A percentile compares a stretch with the other conserved stretches of the same genome.
phyloP scores from a whole-genome alignment of 30 jellyfish, hydroid and myxozoan species.

The Hydractinia symbiolongicarpus region DNA sequence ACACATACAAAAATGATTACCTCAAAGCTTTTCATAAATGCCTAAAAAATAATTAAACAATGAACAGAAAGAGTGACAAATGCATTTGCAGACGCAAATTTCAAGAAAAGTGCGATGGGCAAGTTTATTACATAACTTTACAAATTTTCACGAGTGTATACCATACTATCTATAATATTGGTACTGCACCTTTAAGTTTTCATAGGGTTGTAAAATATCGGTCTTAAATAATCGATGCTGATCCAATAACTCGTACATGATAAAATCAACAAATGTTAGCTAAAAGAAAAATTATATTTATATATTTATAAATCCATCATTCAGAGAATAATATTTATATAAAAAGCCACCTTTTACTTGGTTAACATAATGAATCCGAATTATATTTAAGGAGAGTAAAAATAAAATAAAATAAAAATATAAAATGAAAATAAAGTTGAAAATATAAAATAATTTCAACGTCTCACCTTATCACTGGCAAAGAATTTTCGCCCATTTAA shows the following conservation, averaged over 20 bases:
- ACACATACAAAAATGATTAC: not conserved
- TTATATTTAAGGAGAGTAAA: no score
- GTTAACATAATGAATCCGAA: no score
- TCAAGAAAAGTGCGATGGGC: not conserved
- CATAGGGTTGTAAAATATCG: not conserved
- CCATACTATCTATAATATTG: not conserved
- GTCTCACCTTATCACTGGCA: conserved; percentile 6
- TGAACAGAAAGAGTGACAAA: not conserved
- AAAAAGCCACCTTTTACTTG: no score
- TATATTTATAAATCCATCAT: not conserved
- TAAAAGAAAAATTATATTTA: not conserved
- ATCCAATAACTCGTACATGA: conserved; percentile 24
- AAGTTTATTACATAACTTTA: not conserved
- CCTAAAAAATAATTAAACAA: not conserved
- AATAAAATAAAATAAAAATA: no score
- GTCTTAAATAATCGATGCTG: conserved; percentile 19
- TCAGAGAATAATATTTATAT: no score
- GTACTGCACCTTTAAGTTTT: conserved; percentile 13
- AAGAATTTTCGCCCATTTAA: conserved; percentile 1
- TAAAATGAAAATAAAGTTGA: no score
- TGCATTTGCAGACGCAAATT: not conserved
- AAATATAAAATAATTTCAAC: no score
- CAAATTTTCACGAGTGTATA: not conserved
- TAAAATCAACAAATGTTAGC: conserved; percentile 27
- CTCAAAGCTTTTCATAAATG: conserved; percentile 19